Conservation (phyloP, 2,113 vertebrate genomes). For the Anser brachyrhynchus region DNA sequence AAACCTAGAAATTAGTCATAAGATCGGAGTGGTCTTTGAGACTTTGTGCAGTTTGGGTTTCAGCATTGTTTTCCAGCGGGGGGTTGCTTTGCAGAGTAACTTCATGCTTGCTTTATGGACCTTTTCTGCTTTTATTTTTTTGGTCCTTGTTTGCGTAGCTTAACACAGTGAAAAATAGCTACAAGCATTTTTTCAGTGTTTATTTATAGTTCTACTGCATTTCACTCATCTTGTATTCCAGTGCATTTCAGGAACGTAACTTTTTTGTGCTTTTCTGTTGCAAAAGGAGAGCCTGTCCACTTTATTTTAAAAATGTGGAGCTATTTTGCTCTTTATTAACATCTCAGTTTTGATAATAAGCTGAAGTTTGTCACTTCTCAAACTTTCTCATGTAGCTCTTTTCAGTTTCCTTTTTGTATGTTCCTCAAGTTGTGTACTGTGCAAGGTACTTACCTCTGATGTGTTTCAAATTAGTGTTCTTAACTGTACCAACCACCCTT, state of each 20-base stretch:
- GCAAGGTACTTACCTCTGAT: background rate
- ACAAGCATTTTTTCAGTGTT: background rate
- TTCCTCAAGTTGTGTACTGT: background rate
- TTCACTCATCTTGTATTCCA: background rate
- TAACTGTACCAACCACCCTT: background rate
- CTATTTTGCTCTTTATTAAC: background rate
- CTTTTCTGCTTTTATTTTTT: background rate
- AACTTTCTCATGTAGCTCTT: background rate
- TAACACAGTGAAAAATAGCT: background rate
- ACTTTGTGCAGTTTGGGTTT: background rate
- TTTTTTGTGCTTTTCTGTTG: background rate
- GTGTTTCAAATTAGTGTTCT: background rate
- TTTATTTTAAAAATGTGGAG: background rate
- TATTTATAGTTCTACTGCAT: background rate
- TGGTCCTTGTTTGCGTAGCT: background rate
- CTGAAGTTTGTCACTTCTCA: background rate
- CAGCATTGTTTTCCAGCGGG: background rate
- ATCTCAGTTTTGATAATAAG: background rate
- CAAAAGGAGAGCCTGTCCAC: background rate
- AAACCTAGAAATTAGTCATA: background rate
- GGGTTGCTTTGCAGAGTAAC: background rate
- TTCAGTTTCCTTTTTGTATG: background rate
- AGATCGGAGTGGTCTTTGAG: background rate
- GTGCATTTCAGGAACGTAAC: background rate
- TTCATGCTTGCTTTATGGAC: background rate